Base-by-base conservation (phyloP, 2,797 vertebrate genomes). In the Acanthurus lineatus region DNA sequence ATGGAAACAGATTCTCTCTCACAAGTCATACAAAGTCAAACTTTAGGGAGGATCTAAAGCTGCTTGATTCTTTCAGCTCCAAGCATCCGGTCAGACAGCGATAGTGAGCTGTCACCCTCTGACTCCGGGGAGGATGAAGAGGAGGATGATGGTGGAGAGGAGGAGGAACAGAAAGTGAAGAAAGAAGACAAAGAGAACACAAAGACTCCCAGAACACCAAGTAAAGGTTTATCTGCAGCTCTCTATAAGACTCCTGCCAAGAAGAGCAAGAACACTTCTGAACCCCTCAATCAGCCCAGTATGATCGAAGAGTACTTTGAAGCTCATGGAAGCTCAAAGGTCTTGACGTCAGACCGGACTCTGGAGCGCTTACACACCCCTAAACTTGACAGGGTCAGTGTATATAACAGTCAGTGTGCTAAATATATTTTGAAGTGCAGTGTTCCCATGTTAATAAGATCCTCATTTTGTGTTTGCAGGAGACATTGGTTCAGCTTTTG, bases 271-370 rank as follows among this genome's bases (percentile, higher is more conserved):
- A 95, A 85, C 71, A 69, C 89, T 1, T 80, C 94, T 42, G 95
- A 96, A 88, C 47, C 81, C 19, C 4, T 35, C 11, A 69, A 15
- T 56, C 91, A 92, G 96, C 93, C 85, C 88, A 95, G 89, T 77
- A 91, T 97, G 90, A 95, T 98, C 20, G 97, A 98, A 87, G 97
- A 98, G 63, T 99, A 99, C 85, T 99, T 99, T 77, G 98, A 99
- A 91, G 98, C 98, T 80, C 98, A 99, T 16, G 96, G 97, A 91
- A 98, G 95, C 92, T 98, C 97, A 38, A 99, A 98, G 91, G 97
- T 99, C 35, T 86, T 97, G 84, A 99, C 98, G 0, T 99, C 98
- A 0, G 97, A 99, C 79, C 95, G 97, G 81, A 99, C 98, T 0
- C 94, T 99, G 6, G 96, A 98, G 92, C 98, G 96, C 66, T 81